These are phyloP conservation scores for Equus quagga DNA, from an alignment of 2,113 vertebrate species.

Conservation along the genomic window DNA sequence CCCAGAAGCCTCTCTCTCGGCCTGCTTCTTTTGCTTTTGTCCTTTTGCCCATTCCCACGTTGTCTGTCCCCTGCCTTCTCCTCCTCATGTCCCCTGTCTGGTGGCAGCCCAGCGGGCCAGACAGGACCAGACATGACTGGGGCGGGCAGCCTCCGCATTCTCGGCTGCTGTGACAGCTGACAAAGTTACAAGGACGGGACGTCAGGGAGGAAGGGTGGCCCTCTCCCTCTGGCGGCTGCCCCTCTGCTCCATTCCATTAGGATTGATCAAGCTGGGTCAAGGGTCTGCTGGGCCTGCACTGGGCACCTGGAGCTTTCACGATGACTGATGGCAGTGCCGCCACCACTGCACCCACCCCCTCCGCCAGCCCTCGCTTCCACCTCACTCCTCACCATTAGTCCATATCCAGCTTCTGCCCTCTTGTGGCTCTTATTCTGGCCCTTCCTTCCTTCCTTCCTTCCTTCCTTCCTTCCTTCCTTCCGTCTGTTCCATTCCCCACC, in stretches of 20 bases:
- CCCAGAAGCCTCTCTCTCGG: not conserved
- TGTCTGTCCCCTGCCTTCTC: not conserved
- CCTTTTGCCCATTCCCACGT: no score
- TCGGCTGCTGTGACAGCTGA: slow-evolving; percentile 53
- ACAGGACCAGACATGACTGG: not conserved
- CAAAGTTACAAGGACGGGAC: slow-evolving; percentile 47
- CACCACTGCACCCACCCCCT: not conserved
- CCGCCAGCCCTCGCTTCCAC: not conserved
- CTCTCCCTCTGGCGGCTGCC: not conserved
- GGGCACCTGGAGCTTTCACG: slow-evolving; percentile 62
- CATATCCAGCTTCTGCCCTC: not conserved
- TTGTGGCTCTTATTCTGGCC: not conserved
- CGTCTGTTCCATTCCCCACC: not conserved
- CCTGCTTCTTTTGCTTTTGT: not conserved
- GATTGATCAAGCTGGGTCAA: slow-evolving; percentile 72
- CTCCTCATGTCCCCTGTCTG: not conserved
- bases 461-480: not conserved
- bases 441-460: not conserved
- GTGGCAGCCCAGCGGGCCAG: not conserved
- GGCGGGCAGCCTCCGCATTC: not conserved
- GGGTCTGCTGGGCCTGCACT: slow-evolving; percentile 21
- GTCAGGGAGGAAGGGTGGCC: slow-evolving; percentile 40
- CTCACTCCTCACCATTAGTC: not conserved
- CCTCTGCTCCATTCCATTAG: slow-evolving; percentile 73
- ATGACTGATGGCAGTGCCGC: slow-evolving; percentile 55